These are phyloP conservation scores for Enteromius thamalakanensis DNA, from an alignment of 2,797 vertebrate genomes.

Conservation along the genomic window DNA sequence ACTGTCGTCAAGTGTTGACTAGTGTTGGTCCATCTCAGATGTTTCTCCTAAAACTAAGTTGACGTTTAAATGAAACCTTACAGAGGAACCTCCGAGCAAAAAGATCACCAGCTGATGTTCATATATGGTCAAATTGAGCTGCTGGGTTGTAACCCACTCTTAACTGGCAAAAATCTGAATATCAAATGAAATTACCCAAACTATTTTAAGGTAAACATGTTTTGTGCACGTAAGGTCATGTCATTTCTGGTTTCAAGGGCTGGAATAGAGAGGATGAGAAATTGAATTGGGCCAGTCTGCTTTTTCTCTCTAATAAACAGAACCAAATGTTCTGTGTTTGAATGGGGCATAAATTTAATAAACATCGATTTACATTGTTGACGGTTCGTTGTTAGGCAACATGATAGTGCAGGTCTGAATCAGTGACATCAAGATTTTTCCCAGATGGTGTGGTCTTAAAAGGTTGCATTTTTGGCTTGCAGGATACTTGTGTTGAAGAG, in stretches of 20 bases:
- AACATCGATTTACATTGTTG: conserved; percentile 72
- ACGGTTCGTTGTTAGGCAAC: conserved; percentile 69
- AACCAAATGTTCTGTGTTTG: conserved; percentile 74
- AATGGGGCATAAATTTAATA: conserved; percentile 75
- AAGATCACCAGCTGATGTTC: conserved; percentile 51
- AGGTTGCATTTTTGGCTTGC: conserved; percentile 56
- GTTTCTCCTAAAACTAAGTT: background rate
- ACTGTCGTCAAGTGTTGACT: background rate
- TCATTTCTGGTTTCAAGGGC: conserved; percentile 33
- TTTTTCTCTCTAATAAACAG: conserved; percentile 68
- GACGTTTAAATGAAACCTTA: background rate
- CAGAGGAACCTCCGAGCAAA: background rate
- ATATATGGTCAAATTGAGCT: conserved; percentile 71
- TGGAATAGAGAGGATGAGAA: conserved; percentile 14
- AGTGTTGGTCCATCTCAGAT: background rate
- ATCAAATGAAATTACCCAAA: conserved; percentile 23
- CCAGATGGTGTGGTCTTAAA: conserved; percentile 73
- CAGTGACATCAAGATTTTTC: conserved; percentile 71
- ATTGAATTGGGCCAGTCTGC: conserved; percentile 10
- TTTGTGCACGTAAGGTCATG: conserved; percentile 62
- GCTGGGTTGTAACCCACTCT: conserved; percentile 64
- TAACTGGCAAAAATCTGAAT: conserved; percentile 3
- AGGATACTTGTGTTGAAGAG: conserved; percentile 48
- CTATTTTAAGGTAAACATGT: conserved; percentile 32
- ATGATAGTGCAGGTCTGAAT: conserved; percentile 69